phyloP scores from a whole-genome alignment of 2,888 invertebrate species.

The Machimus rusticus region DNA sequence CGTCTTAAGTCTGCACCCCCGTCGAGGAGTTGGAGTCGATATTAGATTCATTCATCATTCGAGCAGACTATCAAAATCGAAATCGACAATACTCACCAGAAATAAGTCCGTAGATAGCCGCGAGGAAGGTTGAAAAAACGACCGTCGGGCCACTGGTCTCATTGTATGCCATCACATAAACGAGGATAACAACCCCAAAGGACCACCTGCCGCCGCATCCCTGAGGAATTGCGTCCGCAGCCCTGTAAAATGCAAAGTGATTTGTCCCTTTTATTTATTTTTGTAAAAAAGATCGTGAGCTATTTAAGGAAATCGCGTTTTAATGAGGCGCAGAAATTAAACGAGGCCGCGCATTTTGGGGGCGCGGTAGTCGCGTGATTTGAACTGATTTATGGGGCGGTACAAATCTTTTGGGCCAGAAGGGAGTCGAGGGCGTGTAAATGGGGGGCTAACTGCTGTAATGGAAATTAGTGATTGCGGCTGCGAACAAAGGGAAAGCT shows the following conservation, averaged over 20 bases:
- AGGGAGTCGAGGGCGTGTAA: not conserved
- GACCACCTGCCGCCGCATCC: slow-evolving; percentile 61
- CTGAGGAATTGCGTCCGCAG: slow-evolving; percentile 57
- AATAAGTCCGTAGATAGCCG: slow-evolving; percentile 58
- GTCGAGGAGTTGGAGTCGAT: not conserved
- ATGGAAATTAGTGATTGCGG: not conserved
- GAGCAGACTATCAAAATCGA: not conserved
- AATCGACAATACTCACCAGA: slow-evolving; percentile 54
- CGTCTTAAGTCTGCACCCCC: not conserved
- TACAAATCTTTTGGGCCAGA: not conserved
- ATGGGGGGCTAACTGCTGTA: not conserved
- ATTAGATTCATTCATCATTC: not conserved
- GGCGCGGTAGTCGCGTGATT: not conserved
- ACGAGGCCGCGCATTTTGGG: not conserved
- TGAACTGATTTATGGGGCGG: not conserved
- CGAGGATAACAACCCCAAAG: slow-evolving; percentile 59
- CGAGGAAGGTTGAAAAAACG: slow-evolving; percentile 58
- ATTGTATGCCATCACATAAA: slow-evolving; percentile 60
- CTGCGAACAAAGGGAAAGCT: slow-evolving; percentile 12
- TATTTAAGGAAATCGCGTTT: not conserved
- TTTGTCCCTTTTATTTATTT: not conserved
- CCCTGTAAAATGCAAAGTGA: slow-evolving; percentile 50
- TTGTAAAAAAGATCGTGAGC: not conserved
- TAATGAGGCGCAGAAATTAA: slow-evolving; percentile 1
- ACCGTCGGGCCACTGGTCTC: slow-evolving; percentile 59